phyloP scores from a whole-genome alignment of 2,797 vertebrate genomes.

The Aythya fuligula region DNA sequence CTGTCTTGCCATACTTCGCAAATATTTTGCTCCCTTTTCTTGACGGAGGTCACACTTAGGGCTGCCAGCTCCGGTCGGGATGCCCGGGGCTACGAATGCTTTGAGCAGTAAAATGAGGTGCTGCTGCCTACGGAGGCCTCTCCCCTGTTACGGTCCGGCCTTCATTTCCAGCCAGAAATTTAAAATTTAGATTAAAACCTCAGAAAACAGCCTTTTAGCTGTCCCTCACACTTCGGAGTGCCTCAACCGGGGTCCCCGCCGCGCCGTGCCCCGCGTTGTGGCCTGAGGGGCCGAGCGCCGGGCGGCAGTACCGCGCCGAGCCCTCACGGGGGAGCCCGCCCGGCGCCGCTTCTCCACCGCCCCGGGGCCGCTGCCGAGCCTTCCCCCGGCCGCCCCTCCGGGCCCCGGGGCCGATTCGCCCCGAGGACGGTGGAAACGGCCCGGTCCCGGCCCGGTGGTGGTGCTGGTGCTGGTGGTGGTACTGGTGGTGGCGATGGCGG shows the following conservation, averaged over 20 bases:
- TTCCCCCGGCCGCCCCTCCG: neutral
- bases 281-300: no score
- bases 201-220: neutral
- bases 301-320: neutral
- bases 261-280: neutral
- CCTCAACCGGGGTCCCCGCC: no score
- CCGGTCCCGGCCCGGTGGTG: neutral
- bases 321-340: conserved; percentile 43
- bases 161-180: neutral
- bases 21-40: neutral
- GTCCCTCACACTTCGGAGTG: no score
- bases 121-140: neutral
- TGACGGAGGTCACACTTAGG: neutral
- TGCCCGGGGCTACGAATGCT: neutral
- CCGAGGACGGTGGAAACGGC: neutral
- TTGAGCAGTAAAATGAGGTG: neutral
- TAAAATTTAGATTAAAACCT: no score
- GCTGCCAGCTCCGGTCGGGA: neutral
- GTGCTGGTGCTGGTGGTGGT: no score
- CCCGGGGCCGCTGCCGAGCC: neutral
- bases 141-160: neutral
- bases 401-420: neutral
- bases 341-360: neutral
- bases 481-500: neutral
- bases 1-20: rapidly evolving